These are phyloP conservation scores for Caenorhabditis parvicauda DNA, from an alignment of 2,888 invertebrate genomes.

Conservation along the genomic window DNA sequence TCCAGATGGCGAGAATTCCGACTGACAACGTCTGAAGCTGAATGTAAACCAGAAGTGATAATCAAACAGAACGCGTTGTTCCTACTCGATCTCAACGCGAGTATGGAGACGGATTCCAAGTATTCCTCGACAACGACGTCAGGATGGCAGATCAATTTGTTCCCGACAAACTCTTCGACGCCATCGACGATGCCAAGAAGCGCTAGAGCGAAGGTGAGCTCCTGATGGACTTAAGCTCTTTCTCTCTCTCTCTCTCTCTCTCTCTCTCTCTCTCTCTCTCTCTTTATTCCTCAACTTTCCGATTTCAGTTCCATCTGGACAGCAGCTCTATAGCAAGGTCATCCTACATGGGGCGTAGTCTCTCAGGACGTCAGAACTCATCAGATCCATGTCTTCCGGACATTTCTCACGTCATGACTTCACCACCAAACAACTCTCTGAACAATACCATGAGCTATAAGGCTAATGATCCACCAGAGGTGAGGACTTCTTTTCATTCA, in stretches of 20 bases:
- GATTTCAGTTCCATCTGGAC: no score
- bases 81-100: constrained; percentile 74
- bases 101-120: constrained; percentile 48
- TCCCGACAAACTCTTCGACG: constrained; percentile 41
- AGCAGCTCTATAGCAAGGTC: constrained; percentile 11
- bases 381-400: constrained; percentile 56
- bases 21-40: constrained; percentile 34
- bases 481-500: constrained; percentile 1
- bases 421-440: constrained; percentile 17
- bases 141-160: constrained; percentile 69
- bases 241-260: no score
- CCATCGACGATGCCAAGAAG: constrained; percentile 30
- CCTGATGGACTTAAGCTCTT: no score
- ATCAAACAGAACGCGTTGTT: constrained; percentile 93
- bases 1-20: constrained; percentile 51
- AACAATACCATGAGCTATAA: no score
- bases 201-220: background rate
- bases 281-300: no score
- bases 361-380: constrained; percentile 60
- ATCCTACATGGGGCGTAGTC: constrained; percentile 26
- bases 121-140: constrained; percentile 52
- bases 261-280: no score
- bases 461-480: constrained; percentile 22
- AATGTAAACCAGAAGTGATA: constrained; percentile 47
- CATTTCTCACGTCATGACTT: constrained; percentile 17